phyloP scores from a whole-genome alignment of 2,797 vertebrate genomes.

The Argyrosomus regius region DNA sequence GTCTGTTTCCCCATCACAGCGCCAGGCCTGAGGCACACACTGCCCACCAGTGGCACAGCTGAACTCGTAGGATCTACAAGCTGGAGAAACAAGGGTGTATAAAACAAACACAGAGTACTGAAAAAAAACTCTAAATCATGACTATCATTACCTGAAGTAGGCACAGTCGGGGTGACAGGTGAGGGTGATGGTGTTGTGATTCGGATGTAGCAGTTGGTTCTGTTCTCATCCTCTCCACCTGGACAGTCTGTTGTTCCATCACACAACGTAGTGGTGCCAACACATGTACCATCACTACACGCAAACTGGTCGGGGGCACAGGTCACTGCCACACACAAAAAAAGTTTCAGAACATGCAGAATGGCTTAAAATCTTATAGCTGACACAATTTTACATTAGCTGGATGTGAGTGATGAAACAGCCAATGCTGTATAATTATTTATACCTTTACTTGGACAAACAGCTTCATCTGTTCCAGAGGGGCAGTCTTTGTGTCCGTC shows the following conservation, averaged over 20 bases:
- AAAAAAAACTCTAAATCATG: neutral
- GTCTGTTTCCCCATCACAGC: constrained; percentile 91
- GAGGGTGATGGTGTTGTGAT: constrained; percentile 9
- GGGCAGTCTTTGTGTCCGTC: constrained; percentile 87
- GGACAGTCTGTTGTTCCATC: constrained; percentile 86
- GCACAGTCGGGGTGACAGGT: constrained; percentile 18
- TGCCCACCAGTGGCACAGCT: constrained; percentile 82
- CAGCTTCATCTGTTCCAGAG: constrained; percentile 87
- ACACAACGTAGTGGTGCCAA: constrained; percentile 77
- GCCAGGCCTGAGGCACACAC: constrained; percentile 90
- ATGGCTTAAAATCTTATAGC: neutral
- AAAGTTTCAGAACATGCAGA: neutral
- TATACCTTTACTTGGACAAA: constrained; percentile 87
- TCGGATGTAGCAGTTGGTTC: constrained; percentile 62
- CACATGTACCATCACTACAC: constrained; percentile 85
- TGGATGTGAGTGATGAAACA: neutral
- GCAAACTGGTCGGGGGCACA: constrained; percentile 83
- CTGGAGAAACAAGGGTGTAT: constrained; percentile 18
- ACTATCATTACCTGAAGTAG: constrained; percentile 62
- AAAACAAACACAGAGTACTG: neutral
- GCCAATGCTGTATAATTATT: neutral
- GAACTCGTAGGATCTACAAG: constrained; percentile 87
- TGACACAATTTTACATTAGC: neutral
- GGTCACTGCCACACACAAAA: constrained; percentile 69
- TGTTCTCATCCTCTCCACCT: constrained; percentile 85